Evolutionary conservation across 2,113 vertebrate genomes (phyloP).

Genomic region (Ochotona princeps): DNA sequence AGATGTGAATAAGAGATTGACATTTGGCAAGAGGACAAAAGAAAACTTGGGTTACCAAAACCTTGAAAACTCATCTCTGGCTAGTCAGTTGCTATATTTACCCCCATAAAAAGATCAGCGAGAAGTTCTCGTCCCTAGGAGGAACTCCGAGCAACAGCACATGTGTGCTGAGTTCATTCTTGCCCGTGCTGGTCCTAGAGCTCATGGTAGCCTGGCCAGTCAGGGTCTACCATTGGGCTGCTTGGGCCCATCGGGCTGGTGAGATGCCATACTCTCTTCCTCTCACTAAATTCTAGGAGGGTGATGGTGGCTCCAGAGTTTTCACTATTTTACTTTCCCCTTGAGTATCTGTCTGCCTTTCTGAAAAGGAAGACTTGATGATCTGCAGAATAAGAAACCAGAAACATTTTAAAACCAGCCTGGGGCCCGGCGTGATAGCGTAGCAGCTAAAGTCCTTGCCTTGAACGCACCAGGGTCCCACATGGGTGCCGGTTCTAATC

Average conservation of each 20-base stretch:
- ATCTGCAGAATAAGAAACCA: constrained; percentile 3
- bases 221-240: neutral
- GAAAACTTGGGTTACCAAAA: neutral
- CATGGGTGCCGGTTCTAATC: too few relatives aligned
- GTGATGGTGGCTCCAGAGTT: neutral
- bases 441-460: too few relatives aligned
- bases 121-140: neutral
- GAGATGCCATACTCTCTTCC: neutral
- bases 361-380: neutral
- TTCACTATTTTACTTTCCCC: neutral
- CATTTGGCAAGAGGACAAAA: neutral
- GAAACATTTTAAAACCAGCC: neutral
- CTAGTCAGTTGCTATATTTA: neutral
- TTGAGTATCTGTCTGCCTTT: neutral
- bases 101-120: neutral
- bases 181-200: neutral
- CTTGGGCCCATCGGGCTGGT: rapidly evolving
- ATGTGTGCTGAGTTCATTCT: rapidly evolving
- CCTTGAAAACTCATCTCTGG: neutral
- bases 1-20: neutral
- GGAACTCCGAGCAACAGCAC: neutral
- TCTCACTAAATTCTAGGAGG: neutral
- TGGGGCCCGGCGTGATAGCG: too few relatives aligned
- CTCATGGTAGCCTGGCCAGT: neutral
- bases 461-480: too few relatives aligned